These are phyloP conservation scores for Drepanosiphum platanoidis DNA, from an alignment of 2,888 invertebrate species.

Conservation along the genomic window DNA sequence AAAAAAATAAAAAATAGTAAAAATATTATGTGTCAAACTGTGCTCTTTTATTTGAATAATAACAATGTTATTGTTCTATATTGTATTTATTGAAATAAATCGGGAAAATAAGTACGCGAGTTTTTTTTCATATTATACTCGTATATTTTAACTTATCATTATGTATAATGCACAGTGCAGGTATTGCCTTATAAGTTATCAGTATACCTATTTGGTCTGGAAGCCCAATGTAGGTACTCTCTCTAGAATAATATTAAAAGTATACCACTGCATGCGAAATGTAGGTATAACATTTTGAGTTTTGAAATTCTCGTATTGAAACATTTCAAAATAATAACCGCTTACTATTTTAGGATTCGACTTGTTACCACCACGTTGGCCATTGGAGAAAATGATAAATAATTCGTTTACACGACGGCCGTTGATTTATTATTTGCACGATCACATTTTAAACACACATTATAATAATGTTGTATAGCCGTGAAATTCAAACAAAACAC, in stretches of 20 bases:
- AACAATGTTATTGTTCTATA: not conserved
- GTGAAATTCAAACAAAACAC: constrained; percentile 60
- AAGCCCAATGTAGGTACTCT: not conserved
- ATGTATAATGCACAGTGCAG: not conserved
- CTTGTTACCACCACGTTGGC: not conserved
- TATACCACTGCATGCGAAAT: not conserved
- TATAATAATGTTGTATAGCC: constrained; percentile 61
- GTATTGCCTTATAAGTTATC: not conserved
- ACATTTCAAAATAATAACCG: not conserved
- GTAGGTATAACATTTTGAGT: not conserved
- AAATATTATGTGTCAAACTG: not conserved
- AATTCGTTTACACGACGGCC: not conserved
- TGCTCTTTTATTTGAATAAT: not conserved
- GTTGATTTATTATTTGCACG: not conserved
- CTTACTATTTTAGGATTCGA: not conserved
- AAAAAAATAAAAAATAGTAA: not conserved
- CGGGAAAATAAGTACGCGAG: not conserved
- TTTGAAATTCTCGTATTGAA: not conserved
- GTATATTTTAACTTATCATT: not conserved
- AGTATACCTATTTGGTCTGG: not conserved
- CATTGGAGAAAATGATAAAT: not conserved
- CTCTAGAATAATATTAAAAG: not conserved
- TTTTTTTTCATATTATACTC: not conserved
- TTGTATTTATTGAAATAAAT: not conserved
- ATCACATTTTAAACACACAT: not conserved